These are phyloP conservation scores for Drosophila meridionalis DNA, from an alignment of 2,888 invertebrate genomes.

Conservation along the genomic window DNA sequence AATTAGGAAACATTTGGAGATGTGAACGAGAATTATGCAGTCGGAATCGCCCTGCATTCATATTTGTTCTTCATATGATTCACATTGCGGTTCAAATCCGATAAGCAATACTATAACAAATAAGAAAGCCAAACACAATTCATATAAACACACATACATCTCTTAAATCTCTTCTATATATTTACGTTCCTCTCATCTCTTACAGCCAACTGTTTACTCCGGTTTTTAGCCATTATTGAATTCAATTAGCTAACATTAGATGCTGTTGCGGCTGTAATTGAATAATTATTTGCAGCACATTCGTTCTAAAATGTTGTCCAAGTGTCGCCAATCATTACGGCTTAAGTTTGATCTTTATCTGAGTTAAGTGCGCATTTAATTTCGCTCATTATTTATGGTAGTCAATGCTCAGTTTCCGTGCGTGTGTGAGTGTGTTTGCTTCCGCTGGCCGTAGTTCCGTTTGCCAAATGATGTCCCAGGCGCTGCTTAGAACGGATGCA, in stretches of 20 bases:
- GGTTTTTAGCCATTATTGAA: slow-evolving; percentile 4
- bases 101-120: no score
- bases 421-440: slow-evolving; percentile 36
- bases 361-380: slow-evolving; percentile 75
- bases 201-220: background rate
- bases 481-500: slow-evolving; percentile 68
- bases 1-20: no score
- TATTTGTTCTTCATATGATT: background rate
- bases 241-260: slow-evolving; percentile 17
- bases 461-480: slow-evolving; percentile 62
- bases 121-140: background rate
- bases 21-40: no score
- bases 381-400: slow-evolving; percentile 74
- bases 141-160: background rate
- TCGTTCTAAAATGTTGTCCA: slow-evolving; percentile 55
- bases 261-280: slow-evolving; percentile 20
- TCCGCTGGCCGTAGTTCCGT: slow-evolving; percentile 70
- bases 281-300: slow-evolving; percentile 43
- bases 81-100: background rate
- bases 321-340: slow-evolving; percentile 64
- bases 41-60: no score
- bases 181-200: background rate
- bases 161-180: background rate
- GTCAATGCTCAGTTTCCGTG: slow-evolving; percentile 47
- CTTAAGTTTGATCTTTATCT: slow-evolving; percentile 69